Percentiles rank a stretch among this genome's conserved stretches.
Conservation (phyloP, 1,140 invertebrate species). For the Frieseomelitta varia region DNA sequence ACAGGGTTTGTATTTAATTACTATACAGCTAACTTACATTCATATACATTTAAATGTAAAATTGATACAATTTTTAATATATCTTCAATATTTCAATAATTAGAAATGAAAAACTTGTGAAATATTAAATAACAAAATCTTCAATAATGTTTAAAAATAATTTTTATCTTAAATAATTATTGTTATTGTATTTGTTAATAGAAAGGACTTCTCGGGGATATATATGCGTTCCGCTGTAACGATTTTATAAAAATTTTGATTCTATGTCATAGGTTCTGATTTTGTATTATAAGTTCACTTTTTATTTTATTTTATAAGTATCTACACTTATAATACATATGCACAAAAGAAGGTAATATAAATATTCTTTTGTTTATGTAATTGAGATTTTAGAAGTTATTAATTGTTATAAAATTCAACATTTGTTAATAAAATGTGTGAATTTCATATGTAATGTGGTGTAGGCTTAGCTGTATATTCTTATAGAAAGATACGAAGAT, state of each 20-base stretch:
- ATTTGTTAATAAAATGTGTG: not conserved
- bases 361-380: not conserved
- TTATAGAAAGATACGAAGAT: not conserved
- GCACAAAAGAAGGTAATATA: not conserved
- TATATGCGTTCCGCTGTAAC: not conserved
- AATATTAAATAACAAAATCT: not conserved
- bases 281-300: not conserved
- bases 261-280: too few relatives aligned
- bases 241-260: not conserved
- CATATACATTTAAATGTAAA: conserved; percentile 40
- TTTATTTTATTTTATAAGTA: not conserved
- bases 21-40: conserved; percentile 74
- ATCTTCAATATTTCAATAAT: not conserved
- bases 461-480: conserved; percentile 71
- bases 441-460: not conserved
- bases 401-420: not conserved
- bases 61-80: conserved; percentile 2
- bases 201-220: not conserved
- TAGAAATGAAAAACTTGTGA: not conserved
- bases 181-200: not conserved
- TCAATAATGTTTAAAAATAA: not conserved
- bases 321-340: not conserved
- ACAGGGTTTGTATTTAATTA: conserved; percentile 81
- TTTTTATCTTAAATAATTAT: not conserved
- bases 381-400: not conserved